phyloP scores from a whole-genome alignment of 2,797 vertebrate species.

The Taeniopygia guttata region DNA sequence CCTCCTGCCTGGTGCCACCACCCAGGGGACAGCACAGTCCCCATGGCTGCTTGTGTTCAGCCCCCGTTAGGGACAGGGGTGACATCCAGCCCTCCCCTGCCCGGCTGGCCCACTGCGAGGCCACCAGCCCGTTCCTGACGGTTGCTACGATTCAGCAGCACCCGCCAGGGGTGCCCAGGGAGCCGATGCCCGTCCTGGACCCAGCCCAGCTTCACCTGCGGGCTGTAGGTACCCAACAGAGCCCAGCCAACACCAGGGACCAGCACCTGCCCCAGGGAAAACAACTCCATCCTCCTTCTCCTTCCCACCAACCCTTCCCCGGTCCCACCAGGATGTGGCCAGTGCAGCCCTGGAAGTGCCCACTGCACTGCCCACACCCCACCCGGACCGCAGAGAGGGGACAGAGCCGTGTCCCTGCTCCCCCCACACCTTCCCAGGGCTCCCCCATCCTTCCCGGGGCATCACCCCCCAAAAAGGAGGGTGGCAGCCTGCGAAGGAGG shows the following conservation, averaged over 20 bases:
- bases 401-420: background rate
- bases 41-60: background rate
- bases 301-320: background rate
- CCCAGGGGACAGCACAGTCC: rapidly evolving
- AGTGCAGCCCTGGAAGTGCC: background rate
- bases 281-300: background rate
- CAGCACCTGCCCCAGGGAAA: background rate
- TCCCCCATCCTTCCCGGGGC: background rate
- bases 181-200: background rate
- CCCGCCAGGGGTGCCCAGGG: rapidly evolving
- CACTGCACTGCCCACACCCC: background rate
- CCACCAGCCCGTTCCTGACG: background rate
- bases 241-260: background rate
- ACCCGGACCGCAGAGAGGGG: rapidly evolving
- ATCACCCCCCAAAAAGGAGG: background rate
- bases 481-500: background rate
- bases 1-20: background rate
- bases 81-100: background rate
- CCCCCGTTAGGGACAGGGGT: rapidly evolving
- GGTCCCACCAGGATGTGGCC: rapidly evolving
- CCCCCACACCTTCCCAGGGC: background rate
- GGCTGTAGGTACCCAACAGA: background rate
- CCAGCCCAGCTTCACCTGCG: rapidly evolving
- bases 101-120: rapidly evolving
- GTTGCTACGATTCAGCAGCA: rapidly evolving